These are phyloP conservation scores for Cottus gobio DNA, from an alignment of 2,113 vertebrate genomes.

Conservation along the genomic window DNA sequence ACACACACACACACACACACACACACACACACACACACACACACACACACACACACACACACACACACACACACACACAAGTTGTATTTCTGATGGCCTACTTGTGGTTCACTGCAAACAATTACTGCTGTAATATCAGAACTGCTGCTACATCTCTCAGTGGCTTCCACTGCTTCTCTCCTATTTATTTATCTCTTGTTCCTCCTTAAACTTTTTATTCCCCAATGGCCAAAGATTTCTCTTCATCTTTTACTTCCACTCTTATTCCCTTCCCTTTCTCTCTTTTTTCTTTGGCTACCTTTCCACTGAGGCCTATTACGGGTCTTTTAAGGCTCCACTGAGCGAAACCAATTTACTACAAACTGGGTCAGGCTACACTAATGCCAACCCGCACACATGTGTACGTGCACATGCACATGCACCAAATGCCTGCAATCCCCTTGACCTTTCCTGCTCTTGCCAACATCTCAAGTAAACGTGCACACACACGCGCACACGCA, in stretches of 20 bases:
- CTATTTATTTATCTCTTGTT: slow-evolving; percentile 15
- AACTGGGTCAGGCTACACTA: slow-evolving; percentile 74
- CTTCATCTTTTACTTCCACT: slow-evolving; percentile 1
- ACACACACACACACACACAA: slow-evolving; percentile 51
- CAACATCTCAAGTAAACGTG: slow-evolving; percentile 26
- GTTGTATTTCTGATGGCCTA: slow-evolving; percentile 43
- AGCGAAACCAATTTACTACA: slow-evolving; percentile 78
- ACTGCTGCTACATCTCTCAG: slow-evolving; percentile 66
- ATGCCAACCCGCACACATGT: slow-evolving; percentile 78
- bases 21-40: slow-evolving; percentile 51
- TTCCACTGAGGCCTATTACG: slow-evolving; percentile 77
- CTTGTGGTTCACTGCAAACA: slow-evolving; percentile 81
- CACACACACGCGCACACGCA: slow-evolving; percentile 24
- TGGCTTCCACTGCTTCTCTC: slow-evolving; percentile 1
- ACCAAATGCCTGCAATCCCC: slow-evolving; percentile 21
- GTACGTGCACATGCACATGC: slow-evolving; percentile 79
- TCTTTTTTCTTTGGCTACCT: slow-evolving; percentile 45
- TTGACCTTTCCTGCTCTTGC: slow-evolving; percentile 37
- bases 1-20: slow-evolving; percentile 43
- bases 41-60: slow-evolving; percentile 51
- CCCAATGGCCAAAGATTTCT: slow-evolving; percentile 2
- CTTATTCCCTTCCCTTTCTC: slow-evolving; percentile 10
- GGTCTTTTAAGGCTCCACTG: slow-evolving; percentile 80
- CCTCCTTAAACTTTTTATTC: slow-evolving; percentile 17
- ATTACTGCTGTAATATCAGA: slow-evolving; percentile 81